These are phyloP conservation scores for Apteryx owenii DNA, from an alignment of 2,113 vertebrate species.

Conservation along the genomic window DNA sequence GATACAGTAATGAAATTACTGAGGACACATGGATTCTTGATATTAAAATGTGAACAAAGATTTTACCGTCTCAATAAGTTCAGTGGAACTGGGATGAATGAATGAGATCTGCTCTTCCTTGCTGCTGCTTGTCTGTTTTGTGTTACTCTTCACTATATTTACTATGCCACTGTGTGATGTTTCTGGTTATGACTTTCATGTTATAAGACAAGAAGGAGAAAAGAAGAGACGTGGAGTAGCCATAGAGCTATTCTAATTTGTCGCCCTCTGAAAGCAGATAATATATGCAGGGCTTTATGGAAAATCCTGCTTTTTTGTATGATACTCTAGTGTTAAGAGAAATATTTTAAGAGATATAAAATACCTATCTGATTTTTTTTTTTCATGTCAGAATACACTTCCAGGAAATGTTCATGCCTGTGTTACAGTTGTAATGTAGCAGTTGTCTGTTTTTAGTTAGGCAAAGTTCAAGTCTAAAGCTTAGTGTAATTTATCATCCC, in stretches of 20 bases:
- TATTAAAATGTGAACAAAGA: not conserved
- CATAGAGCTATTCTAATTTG: not conserved
- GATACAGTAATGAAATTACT: not conserved
- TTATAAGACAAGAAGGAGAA: not conserved
- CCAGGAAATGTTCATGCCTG: not conserved
- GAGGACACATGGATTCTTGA: not conserved
- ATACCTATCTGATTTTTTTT: not conserved
- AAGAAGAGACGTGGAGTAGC: not conserved
- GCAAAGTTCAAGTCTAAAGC: not conserved
- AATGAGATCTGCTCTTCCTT: not conserved
- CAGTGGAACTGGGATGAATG: not conserved
- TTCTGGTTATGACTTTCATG: not conserved
- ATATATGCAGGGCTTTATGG: not conserved
- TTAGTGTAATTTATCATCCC: not conserved
- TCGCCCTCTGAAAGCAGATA: not conserved
- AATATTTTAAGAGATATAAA: not conserved
- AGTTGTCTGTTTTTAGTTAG: not conserved
- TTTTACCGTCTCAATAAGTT: not conserved
- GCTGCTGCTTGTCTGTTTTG: not conserved
- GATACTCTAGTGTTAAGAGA: not conserved
- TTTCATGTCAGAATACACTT: not conserved
- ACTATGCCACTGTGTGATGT: not conserved
- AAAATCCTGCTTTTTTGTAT: not conserved
- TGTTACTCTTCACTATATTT: not conserved
- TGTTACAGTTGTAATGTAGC: not conserved